phyloP scores from a whole-genome alignment of 2,888 invertebrate genomes.

The Limenitis camilla region DNA sequence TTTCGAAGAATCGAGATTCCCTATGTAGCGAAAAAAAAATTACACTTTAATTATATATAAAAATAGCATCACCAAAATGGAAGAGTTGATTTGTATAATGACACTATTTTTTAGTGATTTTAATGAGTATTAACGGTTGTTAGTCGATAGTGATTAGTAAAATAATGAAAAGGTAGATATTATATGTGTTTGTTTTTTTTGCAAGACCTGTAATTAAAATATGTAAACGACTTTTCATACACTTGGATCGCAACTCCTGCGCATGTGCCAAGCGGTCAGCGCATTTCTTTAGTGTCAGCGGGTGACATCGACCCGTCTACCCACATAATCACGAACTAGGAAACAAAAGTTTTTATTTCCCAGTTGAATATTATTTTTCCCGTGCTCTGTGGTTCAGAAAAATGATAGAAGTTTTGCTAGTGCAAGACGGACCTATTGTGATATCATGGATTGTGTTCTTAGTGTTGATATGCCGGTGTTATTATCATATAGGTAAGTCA shows the following conservation, averaged over 20 bases:
- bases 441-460: constrained; percentile 65
- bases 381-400: constrained; percentile 6
- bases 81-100: too few relatives aligned
- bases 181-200: constrained; percentile 5
- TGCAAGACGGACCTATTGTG: constrained; percentile 61
- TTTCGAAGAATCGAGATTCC: constrained; percentile 23
- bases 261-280: constrained; percentile 59
- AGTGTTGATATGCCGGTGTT: constrained; percentile 60
- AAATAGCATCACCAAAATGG: too few relatives aligned
- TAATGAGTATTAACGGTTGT: too few relatives aligned
- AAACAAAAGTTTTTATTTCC: constrained; percentile 27
- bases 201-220: constrained; percentile 17
- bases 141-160: too few relatives aligned
- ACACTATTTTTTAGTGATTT: too few relatives aligned
- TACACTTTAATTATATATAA: too few relatives aligned
- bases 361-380: constrained; percentile 14
- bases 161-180: background rate
- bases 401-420: constrained; percentile 48
- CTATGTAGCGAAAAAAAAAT: background rate
- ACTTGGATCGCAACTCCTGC: constrained; percentile 50
- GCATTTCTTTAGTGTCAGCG: constrained; percentile 62
- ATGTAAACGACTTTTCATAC: constrained; percentile 43
- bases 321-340: constrained; percentile 41
- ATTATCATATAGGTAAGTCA: constrained; percentile 50
- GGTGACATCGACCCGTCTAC: constrained; percentile 65